phyloP scores from a whole-genome alignment of 2,797 vertebrate genomes.

The Pitangus sulphuratus region DNA sequence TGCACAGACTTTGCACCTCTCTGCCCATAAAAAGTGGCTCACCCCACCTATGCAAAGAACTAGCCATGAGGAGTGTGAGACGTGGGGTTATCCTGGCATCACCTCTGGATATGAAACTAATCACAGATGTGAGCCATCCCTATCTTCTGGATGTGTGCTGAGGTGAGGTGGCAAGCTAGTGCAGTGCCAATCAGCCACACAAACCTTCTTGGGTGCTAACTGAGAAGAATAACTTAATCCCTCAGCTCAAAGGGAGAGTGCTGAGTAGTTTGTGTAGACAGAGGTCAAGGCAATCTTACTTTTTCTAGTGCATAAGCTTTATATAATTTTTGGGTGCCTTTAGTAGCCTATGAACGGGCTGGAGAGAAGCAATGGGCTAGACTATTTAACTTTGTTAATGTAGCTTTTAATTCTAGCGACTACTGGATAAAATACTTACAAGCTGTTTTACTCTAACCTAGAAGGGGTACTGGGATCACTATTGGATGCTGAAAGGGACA shows the following conservation, averaged over 20 bases:
- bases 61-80: neutral
- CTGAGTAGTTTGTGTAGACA: neutral
- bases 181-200: neutral
- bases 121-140: neutral
- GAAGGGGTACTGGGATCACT: neutral
- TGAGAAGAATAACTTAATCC: neutral
- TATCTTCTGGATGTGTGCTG: neutral
- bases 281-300: neutral
- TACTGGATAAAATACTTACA: neutral
- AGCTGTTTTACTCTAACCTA: neutral
- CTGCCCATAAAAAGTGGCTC: neutral
- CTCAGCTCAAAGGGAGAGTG: neutral
- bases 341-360: neutral
- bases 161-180: neutral
- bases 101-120: neutral
- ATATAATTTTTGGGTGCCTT: neutral
- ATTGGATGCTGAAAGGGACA: neutral
- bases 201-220: neutral
- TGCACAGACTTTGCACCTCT: neutral
- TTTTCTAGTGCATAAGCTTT: constrained; percentile 25
- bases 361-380: constrained; percentile 18
- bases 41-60: neutral
- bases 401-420: constrained; percentile 38
- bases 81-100: neutral
- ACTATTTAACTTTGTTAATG: neutral